Evolutionary conservation across 2,797 vertebrate genomes (phyloP), one percentile per base, ranked within the genome.

Genomic region (Microchirus variegatus): DNA sequence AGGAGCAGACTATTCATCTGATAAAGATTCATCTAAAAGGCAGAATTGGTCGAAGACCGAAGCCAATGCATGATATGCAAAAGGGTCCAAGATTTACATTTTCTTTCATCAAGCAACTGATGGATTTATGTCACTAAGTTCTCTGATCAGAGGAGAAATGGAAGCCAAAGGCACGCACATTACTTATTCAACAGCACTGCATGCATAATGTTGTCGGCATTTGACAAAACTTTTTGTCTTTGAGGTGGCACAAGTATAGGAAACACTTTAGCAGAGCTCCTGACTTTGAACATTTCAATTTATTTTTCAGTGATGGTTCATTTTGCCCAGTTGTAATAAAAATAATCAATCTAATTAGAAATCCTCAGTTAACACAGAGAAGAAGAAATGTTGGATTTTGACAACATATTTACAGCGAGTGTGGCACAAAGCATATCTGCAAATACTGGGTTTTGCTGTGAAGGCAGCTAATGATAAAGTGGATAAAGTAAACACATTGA

Each of bases 261-360:
- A 80, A 87, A 89, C 59, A 72, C 75, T 83, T 80, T 80, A 62
- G 60, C 67, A 64, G 70, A 56, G 45, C 72, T 77, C 63, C 78
- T 47, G 67, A 69, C 52, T 83, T 81, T 15, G 50, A 78, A 68
- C 82, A 73, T 40, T 63, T 11, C 56, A 49, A 76, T 85, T 82
- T 26, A 72, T 87, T 83, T 83, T 67, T 38, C 55, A 66, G 48
- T 31, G 42, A 40, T 59, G 52, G 73, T 82, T 78, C 75, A 77
- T 77, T 84, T 65, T 67, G 47, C 74, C 65, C 61, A 57, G 53
- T 79, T 82, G 59, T 84, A 83, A 85, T 84, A 87, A 89, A 89
- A 87, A 78, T 77, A 81, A 88, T 87, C 72, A 76, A 87, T 87
- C 78, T 89, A 88, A 92, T 92, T 90, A 90, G 73, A 85, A 85